Conservation (phyloP, 2,888 invertebrate species). For the Sarcophaga carnaria region DNA sequence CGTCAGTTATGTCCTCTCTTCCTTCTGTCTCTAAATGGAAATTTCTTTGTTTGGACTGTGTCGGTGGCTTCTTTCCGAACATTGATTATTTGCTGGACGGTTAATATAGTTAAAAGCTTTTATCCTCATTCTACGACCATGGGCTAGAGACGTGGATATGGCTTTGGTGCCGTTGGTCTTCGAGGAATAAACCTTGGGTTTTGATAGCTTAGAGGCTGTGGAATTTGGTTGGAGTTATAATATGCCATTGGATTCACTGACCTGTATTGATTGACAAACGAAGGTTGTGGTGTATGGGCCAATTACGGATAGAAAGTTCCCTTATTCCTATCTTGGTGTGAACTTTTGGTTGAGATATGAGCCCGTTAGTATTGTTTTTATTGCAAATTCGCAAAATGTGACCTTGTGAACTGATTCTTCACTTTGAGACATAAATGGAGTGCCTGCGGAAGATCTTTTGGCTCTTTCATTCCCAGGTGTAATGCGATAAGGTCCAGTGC, state of each 20-base stretch:
- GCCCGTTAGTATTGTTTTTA: not conserved
- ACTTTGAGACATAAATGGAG: not conserved
- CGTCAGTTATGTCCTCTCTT: too few species aligned
- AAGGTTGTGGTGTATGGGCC: slow-evolving; percentile 1
- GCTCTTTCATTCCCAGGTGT: slow-evolving; percentile 17
- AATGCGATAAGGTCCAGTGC: not conserved
- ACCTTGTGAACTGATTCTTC: not conserved
- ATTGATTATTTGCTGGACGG: not conserved
- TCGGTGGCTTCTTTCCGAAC: not conserved
- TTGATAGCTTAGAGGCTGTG: too few species aligned
- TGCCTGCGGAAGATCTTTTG: slow-evolving; percentile 1
- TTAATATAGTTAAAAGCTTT: not conserved
- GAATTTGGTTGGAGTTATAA: too few species aligned
- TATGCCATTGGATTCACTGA: not conserved
- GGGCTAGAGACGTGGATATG: not conserved
- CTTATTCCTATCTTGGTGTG: not conserved
- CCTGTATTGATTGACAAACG: slow-evolving; percentile 6
- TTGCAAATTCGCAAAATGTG: too few species aligned
- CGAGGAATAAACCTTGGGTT: slow-evolving; percentile 8
- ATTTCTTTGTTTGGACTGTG: too few species aligned
- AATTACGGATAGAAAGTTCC: slow-evolving; percentile 11
- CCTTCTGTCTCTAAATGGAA: too few species aligned
- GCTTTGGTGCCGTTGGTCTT: slow-evolving; percentile 28
- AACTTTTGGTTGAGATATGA: slow-evolving; percentile 17
- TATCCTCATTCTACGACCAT: slow-evolving; percentile 1